These are phyloP conservation scores for Chymomyza amoena DNA, from an alignment of 2,888 invertebrate species.

Conservation along the genomic window DNA sequence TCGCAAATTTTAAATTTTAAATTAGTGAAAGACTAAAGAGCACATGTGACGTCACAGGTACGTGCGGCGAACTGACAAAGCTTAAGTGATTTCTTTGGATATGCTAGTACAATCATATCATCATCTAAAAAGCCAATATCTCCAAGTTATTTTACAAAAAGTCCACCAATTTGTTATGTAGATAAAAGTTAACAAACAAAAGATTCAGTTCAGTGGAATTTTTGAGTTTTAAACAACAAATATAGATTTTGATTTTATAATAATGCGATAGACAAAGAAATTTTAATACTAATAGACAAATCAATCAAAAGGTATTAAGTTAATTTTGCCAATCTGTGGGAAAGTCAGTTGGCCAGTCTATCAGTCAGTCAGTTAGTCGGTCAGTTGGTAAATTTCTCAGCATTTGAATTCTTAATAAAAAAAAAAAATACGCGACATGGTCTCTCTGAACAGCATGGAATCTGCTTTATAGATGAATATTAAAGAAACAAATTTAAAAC, in stretches of 20 bases:
- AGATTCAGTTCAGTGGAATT: no score
- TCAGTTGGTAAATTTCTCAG: not conserved
- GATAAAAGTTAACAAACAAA: no score
- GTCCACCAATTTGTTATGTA: no score
- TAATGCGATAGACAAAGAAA: not conserved
- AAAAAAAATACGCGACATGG: not conserved
- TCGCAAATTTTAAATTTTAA: no score
- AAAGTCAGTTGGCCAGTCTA: not conserved
- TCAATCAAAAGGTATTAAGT: constrained; percentile 28
- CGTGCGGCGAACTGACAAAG: no score
- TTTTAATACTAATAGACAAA: constrained; percentile 25
- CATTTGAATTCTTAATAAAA: not conserved
- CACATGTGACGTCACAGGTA: no score
- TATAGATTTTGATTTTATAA: constrained; percentile 45
- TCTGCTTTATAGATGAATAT: not conserved
- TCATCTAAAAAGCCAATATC: no score
- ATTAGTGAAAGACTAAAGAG: no score
- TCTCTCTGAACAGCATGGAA: not conserved
- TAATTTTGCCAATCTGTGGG: not conserved
- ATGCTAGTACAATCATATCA: no score
- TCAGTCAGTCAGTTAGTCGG: not conserved
- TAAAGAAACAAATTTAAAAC: not conserved
- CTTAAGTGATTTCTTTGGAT: no score
- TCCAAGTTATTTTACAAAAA: no score
- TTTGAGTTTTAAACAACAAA: no score